Base-by-base conservation (phyloP, 2,797 vertebrate species). In the Lepilemur ruficaudatus region DNA sequence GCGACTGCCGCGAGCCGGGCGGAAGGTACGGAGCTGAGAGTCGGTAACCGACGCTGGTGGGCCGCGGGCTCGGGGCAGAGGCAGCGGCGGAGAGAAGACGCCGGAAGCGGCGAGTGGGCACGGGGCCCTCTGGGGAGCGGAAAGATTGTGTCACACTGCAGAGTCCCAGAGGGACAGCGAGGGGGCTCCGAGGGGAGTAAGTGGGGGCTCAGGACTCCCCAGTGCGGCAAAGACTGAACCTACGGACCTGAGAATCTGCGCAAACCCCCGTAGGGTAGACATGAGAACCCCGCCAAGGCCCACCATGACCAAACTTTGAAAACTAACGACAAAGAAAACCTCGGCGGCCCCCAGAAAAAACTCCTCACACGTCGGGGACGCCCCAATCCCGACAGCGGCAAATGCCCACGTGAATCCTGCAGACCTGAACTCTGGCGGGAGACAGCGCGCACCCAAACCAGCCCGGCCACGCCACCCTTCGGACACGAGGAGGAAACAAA, bases 321-420 rank as follows among this genome's bases (percentile, higher is more conserved):
- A 65, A n/a, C 63, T 7, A 18, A 65, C 18, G 32, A 65, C 63
- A 65, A 65, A 65, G 63, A 65, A 65, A n/a, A 15, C n/a, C 30
- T 65, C 17, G 7, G 30, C n/a, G 32, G 63, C 15, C 15, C 63
- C 32, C 32, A 18, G 63, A 15, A n/a, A n/a, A 65, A 63, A 25
- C 59, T 13, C 32, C 17, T 20, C 50, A 52, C 17, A 20, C 6
- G 6, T 52, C 50, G 5, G 17, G 50, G 50, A 18, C 17, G 17
- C 17, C 6, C 50, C 50, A 52, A 20, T 18, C 18, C 50, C 1
- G 5, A 52, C 0, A 17, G 50, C 0, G 1, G 50, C 50, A 52
- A 52, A 52, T 5, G 50, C 50, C 50, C 48, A 52, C 18, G 17
- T 52, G 50, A 52, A 52, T 17, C 50, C 50, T 15, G 17, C 17